Percentiles rank a stretch among this genome's conserved stretches.
Evolutionary conservation across 2,113 vertebrate genomes (phyloP).

Genomic region (Eretmochelys imbricata): DNA sequence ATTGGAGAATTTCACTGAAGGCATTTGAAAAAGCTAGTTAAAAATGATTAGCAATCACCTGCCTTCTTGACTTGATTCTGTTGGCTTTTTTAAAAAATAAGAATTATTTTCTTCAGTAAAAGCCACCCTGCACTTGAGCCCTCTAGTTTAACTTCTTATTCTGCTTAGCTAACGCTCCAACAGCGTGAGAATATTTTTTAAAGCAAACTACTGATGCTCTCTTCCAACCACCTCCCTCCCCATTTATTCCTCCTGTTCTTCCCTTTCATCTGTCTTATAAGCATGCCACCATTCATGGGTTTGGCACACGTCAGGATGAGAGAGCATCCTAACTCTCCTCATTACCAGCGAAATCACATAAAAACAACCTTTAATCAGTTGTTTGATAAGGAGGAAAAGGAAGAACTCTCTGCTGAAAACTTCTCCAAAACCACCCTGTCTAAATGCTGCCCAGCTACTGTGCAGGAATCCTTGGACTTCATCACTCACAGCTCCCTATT

Average conservation of each 20-base stretch:
- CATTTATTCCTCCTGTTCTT: conserved; percentile 31
- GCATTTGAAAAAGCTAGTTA: neutral
- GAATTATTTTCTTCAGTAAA: conserved; percentile 4
- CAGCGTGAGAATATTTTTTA: conserved; percentile 13
- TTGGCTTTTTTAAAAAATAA: neutral
- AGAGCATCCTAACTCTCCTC: conserved; percentile 22
- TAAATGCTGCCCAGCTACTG: neutral
- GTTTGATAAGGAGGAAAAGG: neutral
- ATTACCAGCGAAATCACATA: conserved; percentile 37
- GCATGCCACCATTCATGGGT: conserved; percentile 26
- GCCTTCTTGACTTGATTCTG: accelerated
- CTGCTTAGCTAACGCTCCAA: neutral
- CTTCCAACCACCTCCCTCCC: neutral
- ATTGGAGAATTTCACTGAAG: neutral
- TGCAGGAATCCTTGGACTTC: conserved; percentile 24
- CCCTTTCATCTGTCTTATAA: conserved; percentile 51
- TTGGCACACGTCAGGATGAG: conserved; percentile 45
- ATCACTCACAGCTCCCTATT: neutral
- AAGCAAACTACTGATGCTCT: conserved; percentile 5
- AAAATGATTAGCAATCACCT: neutral
- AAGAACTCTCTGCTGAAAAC: conserved; percentile 50
- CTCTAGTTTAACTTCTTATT: conserved; percentile 36
- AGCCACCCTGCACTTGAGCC: neutral
- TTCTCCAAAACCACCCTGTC: conserved; percentile 12
- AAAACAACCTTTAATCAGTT: conserved; percentile 52